Evolutionary conservation across 1,140 invertebrate genomes (phyloP).

Genomic region (Centruroides sculpturatus): DNA sequence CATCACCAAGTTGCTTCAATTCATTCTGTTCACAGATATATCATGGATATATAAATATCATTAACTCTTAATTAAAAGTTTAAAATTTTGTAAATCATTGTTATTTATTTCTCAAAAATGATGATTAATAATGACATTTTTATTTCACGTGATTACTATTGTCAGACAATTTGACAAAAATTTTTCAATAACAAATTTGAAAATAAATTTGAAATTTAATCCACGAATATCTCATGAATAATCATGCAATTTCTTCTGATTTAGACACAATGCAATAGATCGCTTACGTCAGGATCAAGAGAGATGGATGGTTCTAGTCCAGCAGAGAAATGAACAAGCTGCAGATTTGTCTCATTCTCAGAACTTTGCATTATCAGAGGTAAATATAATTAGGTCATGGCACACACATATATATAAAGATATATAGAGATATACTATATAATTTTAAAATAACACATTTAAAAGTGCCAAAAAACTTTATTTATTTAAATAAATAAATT

Average conservation of each 20-base stretch:
- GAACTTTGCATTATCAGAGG: slow-evolving; percentile 2
- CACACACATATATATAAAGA: too few relatives aligned
- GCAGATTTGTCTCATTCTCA: slow-evolving; percentile 1
- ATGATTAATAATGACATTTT: too few relatives aligned
- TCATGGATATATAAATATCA: not conserved
- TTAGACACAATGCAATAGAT: not conserved
- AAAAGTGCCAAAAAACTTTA: not conserved
- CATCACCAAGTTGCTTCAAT: too few relatives aligned
- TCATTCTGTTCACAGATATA: not conserved
- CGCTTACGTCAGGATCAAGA: slow-evolving; percentile 9
- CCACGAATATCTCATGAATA: not conserved
- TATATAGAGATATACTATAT: too few relatives aligned
- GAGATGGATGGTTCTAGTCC: slow-evolving; percentile 9
- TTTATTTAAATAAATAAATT: not conserved
- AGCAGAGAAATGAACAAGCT: slow-evolving; percentile 10
- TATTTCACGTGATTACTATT: too few relatives aligned
- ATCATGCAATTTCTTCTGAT: not conserved
- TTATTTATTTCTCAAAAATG: not conserved
- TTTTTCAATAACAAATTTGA: not conserved
- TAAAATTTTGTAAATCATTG: not conserved
- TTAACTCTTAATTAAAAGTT: not conserved
- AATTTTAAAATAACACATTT: not conserved
- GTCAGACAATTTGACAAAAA: not conserved
- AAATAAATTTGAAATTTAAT: not conserved
- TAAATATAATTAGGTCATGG: not conserved